These are phyloP conservation scores for Leptinotarsa lineolata DNA, from an alignment of 1,140 invertebrate species.

Conservation along the genomic window DNA sequence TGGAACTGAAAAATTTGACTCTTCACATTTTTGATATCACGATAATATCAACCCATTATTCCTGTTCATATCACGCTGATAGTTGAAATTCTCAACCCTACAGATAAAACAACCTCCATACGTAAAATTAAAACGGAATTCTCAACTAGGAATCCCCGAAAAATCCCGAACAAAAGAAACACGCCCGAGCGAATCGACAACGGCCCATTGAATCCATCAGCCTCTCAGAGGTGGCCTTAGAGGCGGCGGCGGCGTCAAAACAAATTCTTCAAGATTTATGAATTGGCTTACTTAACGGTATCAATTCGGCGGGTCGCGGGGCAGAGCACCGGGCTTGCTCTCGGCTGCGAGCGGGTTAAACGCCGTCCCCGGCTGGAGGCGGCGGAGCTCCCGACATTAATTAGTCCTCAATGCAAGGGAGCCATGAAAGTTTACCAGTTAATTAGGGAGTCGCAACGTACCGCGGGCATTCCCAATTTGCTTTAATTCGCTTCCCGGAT, in stretches of 20 bases:
- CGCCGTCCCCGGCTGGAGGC: conserved; percentile 24
- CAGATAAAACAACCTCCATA: too few species aligned
- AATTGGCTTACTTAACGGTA: conserved; percentile 31
- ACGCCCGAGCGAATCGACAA: neutral
- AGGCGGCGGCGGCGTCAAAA: neutral
- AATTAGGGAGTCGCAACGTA: conserved; percentile 51
- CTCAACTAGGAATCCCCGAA: too few species aligned
- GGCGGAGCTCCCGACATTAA: conserved; percentile 50
- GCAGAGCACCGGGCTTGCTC: neutral
- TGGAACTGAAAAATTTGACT: too few species aligned
- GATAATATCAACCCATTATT: too few species aligned
- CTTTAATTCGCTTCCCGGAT: conserved; percentile 25
- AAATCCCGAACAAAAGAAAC: too few species aligned
- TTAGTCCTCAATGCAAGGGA: conserved; percentile 54
- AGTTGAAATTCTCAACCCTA: too few species aligned
- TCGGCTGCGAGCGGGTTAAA: conserved; percentile 36
- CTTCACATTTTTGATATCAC: too few species aligned
- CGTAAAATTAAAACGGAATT: too few species aligned
- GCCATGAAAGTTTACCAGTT: conserved; percentile 56
- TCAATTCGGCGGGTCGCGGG: conserved; percentile 19
- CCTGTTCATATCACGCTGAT: too few species aligned
- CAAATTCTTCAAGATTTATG: conserved; percentile 29
- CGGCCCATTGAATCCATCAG: conserved; percentile 21
- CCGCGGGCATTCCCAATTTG: conserved; percentile 29
- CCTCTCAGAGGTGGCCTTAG: neutral